A percentile compares a stretch with the other conserved stretches of the same genome.
Evolutionary conservation across 2,113 vertebrate genomes (phyloP).

Genomic region (Cavia porcellus): DNA sequence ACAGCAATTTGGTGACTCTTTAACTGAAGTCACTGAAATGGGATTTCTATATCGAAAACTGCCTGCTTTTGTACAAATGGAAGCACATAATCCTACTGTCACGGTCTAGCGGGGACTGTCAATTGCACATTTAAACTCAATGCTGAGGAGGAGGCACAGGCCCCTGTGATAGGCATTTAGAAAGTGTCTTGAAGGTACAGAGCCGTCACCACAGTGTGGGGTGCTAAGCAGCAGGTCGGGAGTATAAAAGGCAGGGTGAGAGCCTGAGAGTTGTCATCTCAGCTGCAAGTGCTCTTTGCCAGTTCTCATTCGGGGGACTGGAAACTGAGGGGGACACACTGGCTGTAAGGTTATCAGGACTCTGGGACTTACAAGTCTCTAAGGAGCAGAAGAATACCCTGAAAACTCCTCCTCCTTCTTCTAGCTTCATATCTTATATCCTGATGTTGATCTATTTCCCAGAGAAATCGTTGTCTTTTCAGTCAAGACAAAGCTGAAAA

Average conservation of each 20-base stretch:
- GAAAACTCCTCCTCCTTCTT: conserved; percentile 88
- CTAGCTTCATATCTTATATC: conserved; percentile 89
- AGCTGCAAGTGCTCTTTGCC: too few species aligned
- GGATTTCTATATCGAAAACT: conserved; percentile 37
- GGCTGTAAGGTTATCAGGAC: accelerated
- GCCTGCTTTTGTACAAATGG: conserved; percentile 24
- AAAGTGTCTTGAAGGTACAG: not conserved
- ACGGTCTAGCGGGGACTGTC: not conserved
- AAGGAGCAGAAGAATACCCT: conserved; percentile 88
- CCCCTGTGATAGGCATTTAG: too few species aligned
- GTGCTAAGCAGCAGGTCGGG: too few species aligned
- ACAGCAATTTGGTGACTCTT: not conserved
- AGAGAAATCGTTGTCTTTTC: conserved; percentile 92
- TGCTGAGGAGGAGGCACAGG: not conserved
- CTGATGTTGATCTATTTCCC: conserved; percentile 92
- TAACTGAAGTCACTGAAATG: conserved; percentile 6
- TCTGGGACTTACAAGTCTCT: conserved; percentile 85
- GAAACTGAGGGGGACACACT: not conserved
- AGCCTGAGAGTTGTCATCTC: accelerated
- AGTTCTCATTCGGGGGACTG: accelerated
- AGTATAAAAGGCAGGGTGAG: accelerated
- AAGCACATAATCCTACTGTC: not conserved
- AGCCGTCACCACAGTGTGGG: accelerated
- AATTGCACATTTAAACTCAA: not conserved
- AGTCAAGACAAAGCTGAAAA: conserved; percentile 92